Percentiles rank a stretch among this genome's conserved stretches.
Evolutionary conservation across 2,797 vertebrate species (phyloP).

Genomic region (Sebastes umbrosus): DNA sequence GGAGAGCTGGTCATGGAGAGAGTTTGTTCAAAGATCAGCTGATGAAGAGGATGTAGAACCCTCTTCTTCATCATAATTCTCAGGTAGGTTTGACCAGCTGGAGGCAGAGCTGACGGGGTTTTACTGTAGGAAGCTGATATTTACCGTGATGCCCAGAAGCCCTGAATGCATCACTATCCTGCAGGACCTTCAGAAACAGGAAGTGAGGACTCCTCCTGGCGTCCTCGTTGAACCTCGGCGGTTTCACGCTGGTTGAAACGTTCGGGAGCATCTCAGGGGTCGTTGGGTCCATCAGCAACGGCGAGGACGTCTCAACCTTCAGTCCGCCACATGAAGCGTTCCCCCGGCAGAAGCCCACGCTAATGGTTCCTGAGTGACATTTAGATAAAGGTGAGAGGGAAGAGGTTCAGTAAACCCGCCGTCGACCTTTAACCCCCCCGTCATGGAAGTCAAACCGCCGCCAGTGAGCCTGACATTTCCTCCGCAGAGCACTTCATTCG

Average conservation of each 20-base stretch:
- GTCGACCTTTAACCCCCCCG: slow-evolving; percentile 65
- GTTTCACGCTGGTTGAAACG: neutral
- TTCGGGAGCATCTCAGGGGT: neutral
- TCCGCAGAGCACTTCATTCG: slow-evolving; percentile 70
- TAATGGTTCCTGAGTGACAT: slow-evolving; percentile 79
- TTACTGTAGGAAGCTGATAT: neutral
- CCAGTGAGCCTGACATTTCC: slow-evolving; percentile 81
- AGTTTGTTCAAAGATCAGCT: neutral
- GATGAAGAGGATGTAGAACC: too few species aligned
- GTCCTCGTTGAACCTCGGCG: neutral
- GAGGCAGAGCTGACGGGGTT: neutral
- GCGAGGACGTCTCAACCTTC: neutral
- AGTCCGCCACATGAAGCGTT: slow-evolving; percentile 17
- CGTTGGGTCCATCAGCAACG: slow-evolving; percentile 11
- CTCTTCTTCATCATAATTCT: neutral
- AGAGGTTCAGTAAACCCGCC: slow-evolving; percentile 68
- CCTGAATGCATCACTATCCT: neutral
- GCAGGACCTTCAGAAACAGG: neutral
- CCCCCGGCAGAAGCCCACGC: neutral
- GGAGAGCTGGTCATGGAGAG: neutral
- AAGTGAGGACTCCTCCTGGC: neutral
- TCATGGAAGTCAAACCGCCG: slow-evolving; percentile 79
- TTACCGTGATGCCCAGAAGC: neutral
- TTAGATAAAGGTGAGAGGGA: slow-evolving; percentile 81
- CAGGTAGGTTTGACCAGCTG: neutral